Evolutionary conservation across 2,888 invertebrate species (phyloP).

Genomic region (Brenthis ino): DNA sequence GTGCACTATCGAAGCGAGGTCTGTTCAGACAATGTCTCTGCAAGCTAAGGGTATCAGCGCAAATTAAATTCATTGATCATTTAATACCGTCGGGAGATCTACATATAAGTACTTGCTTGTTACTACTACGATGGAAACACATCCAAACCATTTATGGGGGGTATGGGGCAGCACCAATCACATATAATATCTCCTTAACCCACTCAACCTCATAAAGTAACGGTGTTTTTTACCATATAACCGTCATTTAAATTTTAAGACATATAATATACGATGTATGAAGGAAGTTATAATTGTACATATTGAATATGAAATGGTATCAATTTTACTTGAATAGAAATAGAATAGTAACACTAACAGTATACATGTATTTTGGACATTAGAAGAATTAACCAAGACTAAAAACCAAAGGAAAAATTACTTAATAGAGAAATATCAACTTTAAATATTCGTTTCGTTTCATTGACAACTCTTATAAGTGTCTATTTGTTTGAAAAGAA

Average conservation of each 20-base stretch:
- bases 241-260: background rate
- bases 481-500: too few relatives aligned
- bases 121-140: slow-evolving; percentile 69
- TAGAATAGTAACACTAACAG: too few relatives aligned
- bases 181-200: slow-evolving; percentile 66
- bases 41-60: slow-evolving; percentile 61
- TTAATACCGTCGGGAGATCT: slow-evolving; percentile 63
- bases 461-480: too few relatives aligned
- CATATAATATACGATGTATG: background rate
- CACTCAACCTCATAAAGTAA: slow-evolving; percentile 72
- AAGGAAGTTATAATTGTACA: background rate
- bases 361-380: too few relatives aligned
- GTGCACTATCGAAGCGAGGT: slow-evolving; percentile 41
- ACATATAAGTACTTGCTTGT: slow-evolving; percentile 54
- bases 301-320: background rate
- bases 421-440: too few relatives aligned
- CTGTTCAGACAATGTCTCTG: slow-evolving; percentile 50
- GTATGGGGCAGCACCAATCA: slow-evolving; percentile 81
- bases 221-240: background rate
- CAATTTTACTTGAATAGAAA: too few relatives aligned
- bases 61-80: slow-evolving; percentile 60
- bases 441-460: too few relatives aligned
- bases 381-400: too few relatives aligned
- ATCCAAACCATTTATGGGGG: slow-evolving; percentile 65
- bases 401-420: too few relatives aligned